These are phyloP conservation scores for Anoplolepis gracilipes DNA, from an alignment of 1,140 invertebrate species.

Conservation along the genomic window DNA sequence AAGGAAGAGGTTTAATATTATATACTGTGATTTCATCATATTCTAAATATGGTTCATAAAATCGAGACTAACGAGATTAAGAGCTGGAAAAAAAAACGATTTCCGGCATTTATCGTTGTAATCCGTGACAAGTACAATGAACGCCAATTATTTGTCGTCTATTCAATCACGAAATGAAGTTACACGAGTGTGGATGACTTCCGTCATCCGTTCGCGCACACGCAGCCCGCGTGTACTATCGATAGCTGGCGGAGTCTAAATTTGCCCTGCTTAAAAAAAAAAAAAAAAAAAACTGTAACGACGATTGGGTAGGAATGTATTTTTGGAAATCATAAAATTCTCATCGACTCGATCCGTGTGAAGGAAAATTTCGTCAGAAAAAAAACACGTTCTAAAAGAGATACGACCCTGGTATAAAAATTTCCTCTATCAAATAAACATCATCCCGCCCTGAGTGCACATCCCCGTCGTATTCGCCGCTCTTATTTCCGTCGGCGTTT, in stretches of 20 bases:
- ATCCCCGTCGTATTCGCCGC: constrained; percentile 6
- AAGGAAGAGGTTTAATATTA: not conserved
- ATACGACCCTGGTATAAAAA: not conserved
- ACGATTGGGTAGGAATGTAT: constrained; percentile 7
- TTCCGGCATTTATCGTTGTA: not conserved
- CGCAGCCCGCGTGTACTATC: not conserved
- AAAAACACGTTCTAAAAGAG: not conserved
- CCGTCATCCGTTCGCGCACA: not conserved
- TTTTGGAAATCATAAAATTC: constrained; percentile 2
- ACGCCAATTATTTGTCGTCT: not conserved
- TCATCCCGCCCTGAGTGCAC: constrained; percentile 32
- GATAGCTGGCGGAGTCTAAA: not conserved
- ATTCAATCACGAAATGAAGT: not conserved
- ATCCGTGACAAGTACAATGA: not conserved
- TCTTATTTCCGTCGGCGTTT: constrained; percentile 42
- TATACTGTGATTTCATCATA: constrained; percentile 7
- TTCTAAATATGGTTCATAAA: not conserved
- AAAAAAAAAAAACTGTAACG: not conserved
- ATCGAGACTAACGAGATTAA: not conserved
- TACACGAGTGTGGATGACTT: not conserved
- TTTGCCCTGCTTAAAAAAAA: not conserved
- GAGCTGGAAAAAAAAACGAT: too few species aligned
- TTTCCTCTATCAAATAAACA: constrained; percentile 15
- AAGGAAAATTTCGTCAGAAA: not conserved
- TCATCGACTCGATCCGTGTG: not conserved